Percentiles rank a stretch among this genome's conserved stretches.
These are phyloP conservation scores for Archocentrus centrarchus DNA, from an alignment of 2,113 vertebrate genomes.

Conservation along the genomic window DNA sequence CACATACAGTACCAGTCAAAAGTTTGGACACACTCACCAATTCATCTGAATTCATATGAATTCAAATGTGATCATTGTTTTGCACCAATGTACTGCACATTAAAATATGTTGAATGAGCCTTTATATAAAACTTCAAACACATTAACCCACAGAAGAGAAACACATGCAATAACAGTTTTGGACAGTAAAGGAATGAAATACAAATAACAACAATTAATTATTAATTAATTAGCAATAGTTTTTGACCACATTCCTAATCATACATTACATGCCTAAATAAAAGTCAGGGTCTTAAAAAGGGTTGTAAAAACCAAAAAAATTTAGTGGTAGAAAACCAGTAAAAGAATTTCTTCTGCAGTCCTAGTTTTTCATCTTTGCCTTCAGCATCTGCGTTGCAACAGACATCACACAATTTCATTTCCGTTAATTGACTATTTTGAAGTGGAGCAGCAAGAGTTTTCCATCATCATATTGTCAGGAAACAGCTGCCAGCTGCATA, in stretches of 20 bases:
- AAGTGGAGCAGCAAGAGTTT: slow-evolving; percentile 65
- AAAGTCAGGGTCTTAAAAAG: background rate
- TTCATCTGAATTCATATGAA: no score
- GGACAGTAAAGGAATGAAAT: background rate
- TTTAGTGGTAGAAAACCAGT: background rate
- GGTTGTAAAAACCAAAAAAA: background rate
- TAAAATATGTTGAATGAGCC: background rate
- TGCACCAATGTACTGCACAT: background rate
- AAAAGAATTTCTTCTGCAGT: slow-evolving; percentile 24
- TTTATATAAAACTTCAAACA: background rate
- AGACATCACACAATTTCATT: slow-evolving; percentile 65
- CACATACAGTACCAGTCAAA: no score
- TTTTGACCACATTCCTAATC: no score
- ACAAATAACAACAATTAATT: no score
- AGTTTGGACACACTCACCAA: no score
- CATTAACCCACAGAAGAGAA: background rate
- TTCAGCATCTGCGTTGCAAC: slow-evolving; percentile 60
- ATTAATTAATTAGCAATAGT: no score
- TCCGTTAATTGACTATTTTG: slow-evolving; percentile 72
- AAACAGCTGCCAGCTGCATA: slow-evolving; percentile 75
- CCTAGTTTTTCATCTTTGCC: slow-evolving; percentile 46
- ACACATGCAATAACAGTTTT: background rate
- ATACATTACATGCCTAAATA: no score
- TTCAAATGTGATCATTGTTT: no score
- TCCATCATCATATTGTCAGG: slow-evolving; percentile 71